These are phyloP conservation scores for Moxostoma hubbsi DNA, from an alignment of 2,797 vertebrate species.

Conservation along the genomic window DNA sequence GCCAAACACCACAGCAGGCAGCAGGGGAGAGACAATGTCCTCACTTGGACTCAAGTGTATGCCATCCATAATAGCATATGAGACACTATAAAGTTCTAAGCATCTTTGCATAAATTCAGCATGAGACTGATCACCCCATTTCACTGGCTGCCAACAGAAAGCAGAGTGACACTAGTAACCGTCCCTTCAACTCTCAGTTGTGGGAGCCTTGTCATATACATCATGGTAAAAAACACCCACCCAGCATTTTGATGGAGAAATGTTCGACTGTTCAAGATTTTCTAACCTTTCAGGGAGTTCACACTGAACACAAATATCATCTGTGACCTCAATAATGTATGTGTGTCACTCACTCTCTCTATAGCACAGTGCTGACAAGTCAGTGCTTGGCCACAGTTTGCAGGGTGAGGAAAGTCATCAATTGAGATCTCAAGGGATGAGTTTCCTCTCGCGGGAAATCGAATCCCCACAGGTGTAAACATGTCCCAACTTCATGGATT, in stretches of 20 bases:
- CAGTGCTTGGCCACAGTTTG: slow-evolving; percentile 2
- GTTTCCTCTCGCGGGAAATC: too few species aligned
- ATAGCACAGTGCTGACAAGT: not conserved
- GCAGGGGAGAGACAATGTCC: slow-evolving; percentile 1
- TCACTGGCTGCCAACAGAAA: slow-evolving; percentile 20
- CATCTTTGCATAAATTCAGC: slow-evolving; percentile 12
- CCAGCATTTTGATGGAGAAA: not conserved
- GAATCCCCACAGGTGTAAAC: not conserved
- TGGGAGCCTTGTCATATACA: slow-evolving; percentile 12
- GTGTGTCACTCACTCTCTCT: not conserved
- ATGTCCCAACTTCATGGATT: not conserved
- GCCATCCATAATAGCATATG: slow-evolving; percentile 2
- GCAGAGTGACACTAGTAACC: not conserved
- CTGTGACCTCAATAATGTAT: not conserved
- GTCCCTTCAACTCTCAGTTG: not conserved
- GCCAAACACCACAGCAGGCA: slow-evolving; percentile 29
- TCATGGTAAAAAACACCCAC: slow-evolving; percentile 18
- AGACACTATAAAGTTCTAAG: slow-evolving; percentile 25
- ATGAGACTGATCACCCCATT: not conserved
- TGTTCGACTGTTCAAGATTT: not conserved
- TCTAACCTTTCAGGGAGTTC: not conserved
- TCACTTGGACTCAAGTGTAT: slow-evolving; percentile 32
- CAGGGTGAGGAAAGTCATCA: not conserved
- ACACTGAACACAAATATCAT: not conserved
- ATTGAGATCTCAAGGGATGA: not conserved